Conservation (phyloP, 1,140 invertebrate genomes). For the Scaptomyza graminum region DNA sequence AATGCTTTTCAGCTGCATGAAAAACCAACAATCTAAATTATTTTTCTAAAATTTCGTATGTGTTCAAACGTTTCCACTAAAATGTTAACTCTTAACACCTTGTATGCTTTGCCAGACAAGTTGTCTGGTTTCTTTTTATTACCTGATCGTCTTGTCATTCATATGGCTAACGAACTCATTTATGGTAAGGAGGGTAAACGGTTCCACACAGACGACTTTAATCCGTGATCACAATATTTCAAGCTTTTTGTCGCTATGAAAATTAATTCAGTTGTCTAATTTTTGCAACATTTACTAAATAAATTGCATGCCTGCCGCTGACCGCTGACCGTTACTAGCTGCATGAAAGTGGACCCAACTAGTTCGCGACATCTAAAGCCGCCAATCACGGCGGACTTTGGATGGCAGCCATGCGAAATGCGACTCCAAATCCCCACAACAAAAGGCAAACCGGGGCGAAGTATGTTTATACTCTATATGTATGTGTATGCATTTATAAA, state of each 20-base stretch:
- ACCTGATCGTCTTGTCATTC: slow-evolving; percentile 4
- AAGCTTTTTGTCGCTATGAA: slow-evolving; percentile 74
- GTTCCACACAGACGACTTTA: slow-evolving; percentile 34
- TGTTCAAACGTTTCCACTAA: not conserved
- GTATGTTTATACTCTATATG: not conserved
- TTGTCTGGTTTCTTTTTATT: slow-evolving; percentile 7
- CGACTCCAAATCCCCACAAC: slow-evolving; percentile 33
- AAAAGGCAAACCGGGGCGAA: slow-evolving; percentile 14
- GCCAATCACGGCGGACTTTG: slow-evolving; percentile 19
- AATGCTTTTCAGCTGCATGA: too few species aligned
- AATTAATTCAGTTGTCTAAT: slow-evolving; percentile 83
- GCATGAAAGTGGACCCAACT: slow-evolving; percentile 39
- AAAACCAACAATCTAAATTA: not conserved
- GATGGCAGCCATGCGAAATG: slow-evolving; percentile 44
- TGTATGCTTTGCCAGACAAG: not conserved
- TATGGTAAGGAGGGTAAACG: slow-evolving; percentile 20
- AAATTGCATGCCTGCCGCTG: slow-evolving; percentile 55
- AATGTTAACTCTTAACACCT: not conserved
- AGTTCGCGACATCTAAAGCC: not conserved
- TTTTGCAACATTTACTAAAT: slow-evolving; percentile 72
- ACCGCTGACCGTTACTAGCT: not conserved
- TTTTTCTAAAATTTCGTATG: not conserved
- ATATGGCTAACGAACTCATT: slow-evolving; percentile 61
- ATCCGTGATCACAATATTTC: slow-evolving; percentile 68
- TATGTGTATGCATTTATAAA: slow-evolving; percentile 50